A percentile compares a stretch with the other conserved stretches of the same genome.
phyloP scores from a whole-genome alignment of 2,888 invertebrate species.

The Sacculina carcini region DNA sequence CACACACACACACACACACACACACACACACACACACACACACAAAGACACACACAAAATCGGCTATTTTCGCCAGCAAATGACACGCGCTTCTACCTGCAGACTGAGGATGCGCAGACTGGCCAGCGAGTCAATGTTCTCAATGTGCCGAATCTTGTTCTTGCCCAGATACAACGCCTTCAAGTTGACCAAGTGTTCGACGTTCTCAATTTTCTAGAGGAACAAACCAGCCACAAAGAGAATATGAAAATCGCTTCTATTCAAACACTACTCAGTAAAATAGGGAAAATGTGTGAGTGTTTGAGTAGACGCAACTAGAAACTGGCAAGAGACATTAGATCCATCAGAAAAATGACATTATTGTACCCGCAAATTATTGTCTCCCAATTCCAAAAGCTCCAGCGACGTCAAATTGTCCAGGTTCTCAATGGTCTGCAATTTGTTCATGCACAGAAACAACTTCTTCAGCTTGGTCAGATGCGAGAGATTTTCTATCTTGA shows the following conservation, averaged over 20 bases:
- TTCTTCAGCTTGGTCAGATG: conserved; percentile 47
- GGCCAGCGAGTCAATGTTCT: conserved; percentile 43
- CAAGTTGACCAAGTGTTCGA: conserved; percentile 44
- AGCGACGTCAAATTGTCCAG: conserved; percentile 49
- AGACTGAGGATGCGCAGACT: conserved; percentile 55
- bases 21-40: too few relatives aligned
- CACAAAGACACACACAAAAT: too few relatives aligned
- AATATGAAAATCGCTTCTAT: too few relatives aligned
- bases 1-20: too few relatives aligned
- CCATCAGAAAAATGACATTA: conserved; percentile 9
- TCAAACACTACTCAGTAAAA: too few relatives aligned
- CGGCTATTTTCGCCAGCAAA: too few relatives aligned
- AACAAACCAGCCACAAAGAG: conserved; percentile 1
- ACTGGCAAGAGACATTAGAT: neutral
- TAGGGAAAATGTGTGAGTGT: too few relatives aligned
- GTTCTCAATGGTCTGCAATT: conserved; percentile 59
- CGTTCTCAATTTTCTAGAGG: conserved; percentile 50
- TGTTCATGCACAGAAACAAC: conserved; percentile 68
- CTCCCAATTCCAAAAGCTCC: conserved; percentile 70
- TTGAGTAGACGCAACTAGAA: neutral
- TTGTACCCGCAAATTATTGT: conserved; percentile 65
- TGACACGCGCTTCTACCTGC: too few relatives aligned
- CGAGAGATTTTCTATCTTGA: conserved; percentile 54
- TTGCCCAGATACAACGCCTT: conserved; percentile 66
- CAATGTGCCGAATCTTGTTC: conserved; percentile 71